Evolutionary conservation across 2,113 vertebrate species (phyloP).

Genomic region (Atherinomorus stipes): DNA sequence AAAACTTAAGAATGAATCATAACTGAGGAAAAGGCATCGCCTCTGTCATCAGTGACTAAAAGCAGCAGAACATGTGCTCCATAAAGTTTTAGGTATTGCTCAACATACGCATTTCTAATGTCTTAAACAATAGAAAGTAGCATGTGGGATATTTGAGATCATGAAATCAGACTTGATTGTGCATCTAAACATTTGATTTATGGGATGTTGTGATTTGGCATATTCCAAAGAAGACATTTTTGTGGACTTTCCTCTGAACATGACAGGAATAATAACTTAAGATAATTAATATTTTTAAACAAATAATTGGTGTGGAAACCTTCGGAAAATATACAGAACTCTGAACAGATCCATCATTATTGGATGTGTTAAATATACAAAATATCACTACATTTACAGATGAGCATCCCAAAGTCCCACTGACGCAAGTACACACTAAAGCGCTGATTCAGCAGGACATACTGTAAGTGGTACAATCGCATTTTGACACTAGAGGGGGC

Average conservation of each 20-base stretch:
- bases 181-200: too few relatives aligned
- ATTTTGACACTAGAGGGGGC: conserved; percentile 71
- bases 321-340: conserved; percentile 48
- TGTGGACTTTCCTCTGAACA: conserved; percentile 10
- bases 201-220: conserved; percentile 21
- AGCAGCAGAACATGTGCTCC: conserved; percentile 58
- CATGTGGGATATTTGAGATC: neutral
- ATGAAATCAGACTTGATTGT: conserved; percentile 26
- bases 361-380: conserved; percentile 69
- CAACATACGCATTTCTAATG: neutral
- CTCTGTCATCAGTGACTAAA: conserved; percentile 57
- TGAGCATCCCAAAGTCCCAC: conserved; percentile 63
- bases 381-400: conserved; percentile 69
- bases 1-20: conserved; percentile 8
- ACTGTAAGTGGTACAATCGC: conserved; percentile 61
- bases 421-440: conserved; percentile 55
- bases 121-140: neutral
- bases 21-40: conserved; percentile 35
- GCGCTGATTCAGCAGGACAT: conserved; percentile 68
- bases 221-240: conserved; percentile 32
- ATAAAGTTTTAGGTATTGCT: conserved; percentile 2
- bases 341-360: conserved; percentile 42
- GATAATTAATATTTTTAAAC: conserved; percentile 60
- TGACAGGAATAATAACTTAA: conserved; percentile 78
- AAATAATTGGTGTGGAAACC: conserved; percentile 56